These are phyloP conservation scores for Oligia latruncula DNA, from an alignment of 2,888 invertebrate genomes.

Conservation along the genomic window DNA sequence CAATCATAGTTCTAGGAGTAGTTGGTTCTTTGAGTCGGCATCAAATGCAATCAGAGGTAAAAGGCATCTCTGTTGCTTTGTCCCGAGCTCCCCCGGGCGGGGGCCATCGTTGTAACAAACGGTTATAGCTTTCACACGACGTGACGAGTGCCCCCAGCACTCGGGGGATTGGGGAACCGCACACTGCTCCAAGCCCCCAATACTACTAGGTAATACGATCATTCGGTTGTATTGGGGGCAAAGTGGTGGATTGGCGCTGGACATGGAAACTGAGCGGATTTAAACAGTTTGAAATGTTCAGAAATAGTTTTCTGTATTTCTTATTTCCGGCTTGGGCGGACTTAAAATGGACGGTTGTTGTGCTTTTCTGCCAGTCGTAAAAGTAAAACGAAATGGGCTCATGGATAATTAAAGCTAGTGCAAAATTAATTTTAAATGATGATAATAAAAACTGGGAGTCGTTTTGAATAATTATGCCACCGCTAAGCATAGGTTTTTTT, in stretches of 20 bases:
- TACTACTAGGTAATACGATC: constrained; percentile 46
- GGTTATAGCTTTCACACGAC: constrained; percentile 58
- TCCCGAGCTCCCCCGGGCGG: constrained; percentile 14
- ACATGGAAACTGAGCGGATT: constrained; percentile 25
- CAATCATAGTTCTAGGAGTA: constrained; percentile 10
- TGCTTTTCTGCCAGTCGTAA: constrained; percentile 5
- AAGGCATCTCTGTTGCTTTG: constrained; percentile 39
- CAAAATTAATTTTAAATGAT: not conserved
- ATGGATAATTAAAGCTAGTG: not conserved
- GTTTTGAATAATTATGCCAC: not conserved
- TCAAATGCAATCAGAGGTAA: constrained; percentile 54
- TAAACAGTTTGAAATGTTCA: constrained; percentile 18
- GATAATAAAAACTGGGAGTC: not conserved
- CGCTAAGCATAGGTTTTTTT: not conserved
- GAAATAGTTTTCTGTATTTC: constrained; percentile 19
- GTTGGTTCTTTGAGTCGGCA: constrained; percentile 18
- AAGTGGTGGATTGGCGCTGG: constrained; percentile 30
- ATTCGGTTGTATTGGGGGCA: constrained; percentile 47
- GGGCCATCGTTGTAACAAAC: constrained; percentile 46
- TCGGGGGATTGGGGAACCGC: constrained; percentile 44
- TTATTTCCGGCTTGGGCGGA: not conserved
- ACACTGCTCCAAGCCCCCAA: constrained; percentile 17
- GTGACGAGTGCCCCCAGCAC: constrained; percentile 46
- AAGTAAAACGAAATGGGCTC: not conserved
- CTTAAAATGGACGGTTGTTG: not conserved